Percentiles rank a stretch among this genome's conserved stretches.
These are phyloP conservation scores for Bothrops alternatus DNA, from an alignment of 2,797 vertebrate genomes.

Conservation along the genomic window DNA sequence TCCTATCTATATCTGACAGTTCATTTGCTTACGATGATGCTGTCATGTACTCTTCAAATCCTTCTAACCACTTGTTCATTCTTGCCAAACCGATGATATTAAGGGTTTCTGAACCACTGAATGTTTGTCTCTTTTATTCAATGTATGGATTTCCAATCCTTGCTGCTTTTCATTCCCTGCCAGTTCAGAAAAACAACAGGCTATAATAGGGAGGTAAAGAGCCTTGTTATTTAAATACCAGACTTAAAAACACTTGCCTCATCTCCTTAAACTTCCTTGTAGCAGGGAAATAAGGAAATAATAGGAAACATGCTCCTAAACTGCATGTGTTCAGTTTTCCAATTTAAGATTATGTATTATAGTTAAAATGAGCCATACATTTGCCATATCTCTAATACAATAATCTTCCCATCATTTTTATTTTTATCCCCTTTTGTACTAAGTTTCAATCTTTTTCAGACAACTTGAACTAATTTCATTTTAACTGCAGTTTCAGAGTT, in stretches of 20 bases:
- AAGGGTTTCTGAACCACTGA: not conserved
- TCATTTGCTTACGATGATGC: not conserved
- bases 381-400: not conserved
- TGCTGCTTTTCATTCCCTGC: not conserved
- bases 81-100: not conserved
- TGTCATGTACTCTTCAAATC: not conserved
- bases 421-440: not conserved
- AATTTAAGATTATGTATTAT: not conserved
- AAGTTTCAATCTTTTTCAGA: not conserved
- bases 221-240: not conserved
- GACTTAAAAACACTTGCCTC: not conserved
- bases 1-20: not conserved
- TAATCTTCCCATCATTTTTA: not conserved
- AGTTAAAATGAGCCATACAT: not conserved
- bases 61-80: not conserved
- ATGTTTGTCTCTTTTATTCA: slow-evolving; percentile 4
- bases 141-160: not conserved
- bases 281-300: not conserved
- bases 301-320: not conserved
- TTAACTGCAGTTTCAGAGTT: not conserved
- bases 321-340: not conserved
- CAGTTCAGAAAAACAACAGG: not conserved
- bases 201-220: not conserved
- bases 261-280: not conserved
- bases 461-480: slow-evolving; percentile 9